These are phyloP conservation scores for Priocnemis perturbator DNA, from an alignment of 2,888 invertebrate genomes.

Conservation along the genomic window DNA sequence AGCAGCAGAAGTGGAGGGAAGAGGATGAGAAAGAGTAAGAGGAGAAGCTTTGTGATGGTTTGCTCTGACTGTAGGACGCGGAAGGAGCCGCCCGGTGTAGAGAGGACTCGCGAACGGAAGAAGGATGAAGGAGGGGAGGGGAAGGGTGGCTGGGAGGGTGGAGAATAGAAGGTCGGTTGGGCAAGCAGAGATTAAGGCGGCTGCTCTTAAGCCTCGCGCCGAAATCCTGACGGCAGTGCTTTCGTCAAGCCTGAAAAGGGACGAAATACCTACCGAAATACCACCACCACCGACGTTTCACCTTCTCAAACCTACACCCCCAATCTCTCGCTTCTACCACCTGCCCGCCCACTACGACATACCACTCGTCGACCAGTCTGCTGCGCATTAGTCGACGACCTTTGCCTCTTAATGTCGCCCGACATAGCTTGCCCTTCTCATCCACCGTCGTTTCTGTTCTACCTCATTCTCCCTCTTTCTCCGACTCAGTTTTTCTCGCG, in stretches of 20 bases:
- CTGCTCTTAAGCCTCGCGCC: conserved; percentile 60
- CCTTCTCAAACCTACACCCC: no score
- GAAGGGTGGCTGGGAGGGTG: conserved; percentile 12
- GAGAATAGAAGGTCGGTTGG: conserved; percentile 52
- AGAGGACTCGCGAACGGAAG: conserved; percentile 20
- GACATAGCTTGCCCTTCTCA: background rate
- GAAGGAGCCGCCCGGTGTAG: conserved; percentile 19
- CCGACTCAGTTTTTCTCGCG: background rate
- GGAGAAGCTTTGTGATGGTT: conserved; percentile 9
- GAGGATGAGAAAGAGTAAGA: conserved; percentile 22
- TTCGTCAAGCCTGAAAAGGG: conserved; percentile 54
- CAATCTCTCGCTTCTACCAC: no score
- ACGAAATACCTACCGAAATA: conserved; percentile 42
- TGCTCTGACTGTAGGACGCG: background rate
- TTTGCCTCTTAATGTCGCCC: conserved; percentile 38
- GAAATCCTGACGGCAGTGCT: conserved; percentile 55
- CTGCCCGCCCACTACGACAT: conserved; percentile 29
- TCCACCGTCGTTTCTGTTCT: conserved; percentile 1
- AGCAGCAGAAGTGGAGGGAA: conserved; percentile 23
- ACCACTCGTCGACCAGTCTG: conserved; percentile 61
- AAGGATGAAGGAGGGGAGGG: conserved; percentile 32
- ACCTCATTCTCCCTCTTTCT: background rate
- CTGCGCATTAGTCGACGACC: conserved; percentile 62
- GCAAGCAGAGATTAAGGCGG: conserved; percentile 63
- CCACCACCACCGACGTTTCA: no score